Percentiles rank a stretch among this genome's conserved stretches.
Conservation (phyloP, 2,113 vertebrate genomes). For the Pyxicephalus adspersus region DNA sequence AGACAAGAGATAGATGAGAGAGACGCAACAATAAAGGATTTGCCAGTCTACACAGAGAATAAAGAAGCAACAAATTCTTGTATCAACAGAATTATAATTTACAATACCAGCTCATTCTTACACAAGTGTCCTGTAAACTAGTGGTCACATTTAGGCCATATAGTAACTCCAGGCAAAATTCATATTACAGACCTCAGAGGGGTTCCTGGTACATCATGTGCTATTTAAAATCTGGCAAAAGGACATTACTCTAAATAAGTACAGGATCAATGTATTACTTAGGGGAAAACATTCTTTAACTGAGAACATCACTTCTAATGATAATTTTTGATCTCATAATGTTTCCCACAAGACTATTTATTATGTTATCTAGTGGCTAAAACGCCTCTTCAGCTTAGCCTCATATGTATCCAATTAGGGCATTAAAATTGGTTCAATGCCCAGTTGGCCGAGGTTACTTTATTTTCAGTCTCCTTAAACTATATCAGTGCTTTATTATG, state of each 20-base stretch:
- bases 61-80: conserved; percentile 15
- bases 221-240: conserved; percentile 7
- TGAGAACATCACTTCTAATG: conserved; percentile 1
- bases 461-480: no score
- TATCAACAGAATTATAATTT: background rate
- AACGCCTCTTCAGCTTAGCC: background rate
- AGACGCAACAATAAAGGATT: conserved; percentile 13
- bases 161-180: conserved; percentile 3
- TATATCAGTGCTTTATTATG: no score
- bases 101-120: background rate
- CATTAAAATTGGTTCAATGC: background rate
- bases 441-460: no score
- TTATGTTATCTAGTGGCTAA: conserved; percentile 15
- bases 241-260: background rate
- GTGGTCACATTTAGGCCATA: background rate
- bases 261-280: conserved; percentile 28
- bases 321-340: background rate
- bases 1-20: conserved; percentile 1
- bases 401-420: conserved; percentile 20
- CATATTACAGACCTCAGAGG: background rate
- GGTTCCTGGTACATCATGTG: conserved; percentile 25
- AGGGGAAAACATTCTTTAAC: conserved; percentile 2
- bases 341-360: conserved; percentile 15
- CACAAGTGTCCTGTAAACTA: background rate
- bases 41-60: conserved; percentile 34